Conservation (phyloP, 2,888 invertebrate genomes). For the Agrochola circellaris region DNA sequence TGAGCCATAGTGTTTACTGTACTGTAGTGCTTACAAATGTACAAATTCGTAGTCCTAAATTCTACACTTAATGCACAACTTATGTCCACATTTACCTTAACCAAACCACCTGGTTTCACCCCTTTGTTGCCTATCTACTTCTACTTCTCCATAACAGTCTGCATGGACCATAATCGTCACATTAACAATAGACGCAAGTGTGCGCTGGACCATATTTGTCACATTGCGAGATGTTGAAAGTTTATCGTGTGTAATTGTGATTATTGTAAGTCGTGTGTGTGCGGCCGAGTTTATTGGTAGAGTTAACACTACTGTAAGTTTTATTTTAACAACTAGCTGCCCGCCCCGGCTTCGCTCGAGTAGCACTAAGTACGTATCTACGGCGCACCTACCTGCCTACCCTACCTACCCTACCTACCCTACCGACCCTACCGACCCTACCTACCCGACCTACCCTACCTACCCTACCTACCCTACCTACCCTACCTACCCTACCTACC, state of each 20-base stretch:
- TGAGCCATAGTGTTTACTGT: neutral
- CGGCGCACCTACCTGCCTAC: too few species aligned
- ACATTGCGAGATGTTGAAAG: slow-evolving; percentile 56
- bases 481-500: too few species aligned
- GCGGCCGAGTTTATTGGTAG: neutral
- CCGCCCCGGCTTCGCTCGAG: too few species aligned
- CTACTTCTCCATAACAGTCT: slow-evolving; percentile 40
- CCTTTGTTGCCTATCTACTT: slow-evolving; percentile 46
- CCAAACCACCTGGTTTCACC: slow-evolving; percentile 51
- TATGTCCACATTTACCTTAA: slow-evolving; percentile 38
- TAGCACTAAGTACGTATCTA: too few species aligned
- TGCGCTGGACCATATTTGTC: slow-evolving; percentile 50
- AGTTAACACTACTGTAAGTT: neutral
- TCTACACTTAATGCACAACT: slow-evolving; percentile 23
- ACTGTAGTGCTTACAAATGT: neutral
- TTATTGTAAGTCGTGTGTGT: slow-evolving; percentile 31
- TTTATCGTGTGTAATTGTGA: slow-evolving; percentile 52
- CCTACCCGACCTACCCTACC: too few species aligned
- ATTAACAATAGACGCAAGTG: slow-evolving; percentile 49
- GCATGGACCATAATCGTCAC: slow-evolving; percentile 39
- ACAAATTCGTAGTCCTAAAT: neutral
- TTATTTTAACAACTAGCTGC: neutral
- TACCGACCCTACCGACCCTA: too few species aligned
- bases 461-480: too few species aligned
- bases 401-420: too few species aligned